These are phyloP conservation scores for Bufotes viridis DNA, from an alignment of 2,797 vertebrate genomes.

Conservation along the genomic window DNA sequence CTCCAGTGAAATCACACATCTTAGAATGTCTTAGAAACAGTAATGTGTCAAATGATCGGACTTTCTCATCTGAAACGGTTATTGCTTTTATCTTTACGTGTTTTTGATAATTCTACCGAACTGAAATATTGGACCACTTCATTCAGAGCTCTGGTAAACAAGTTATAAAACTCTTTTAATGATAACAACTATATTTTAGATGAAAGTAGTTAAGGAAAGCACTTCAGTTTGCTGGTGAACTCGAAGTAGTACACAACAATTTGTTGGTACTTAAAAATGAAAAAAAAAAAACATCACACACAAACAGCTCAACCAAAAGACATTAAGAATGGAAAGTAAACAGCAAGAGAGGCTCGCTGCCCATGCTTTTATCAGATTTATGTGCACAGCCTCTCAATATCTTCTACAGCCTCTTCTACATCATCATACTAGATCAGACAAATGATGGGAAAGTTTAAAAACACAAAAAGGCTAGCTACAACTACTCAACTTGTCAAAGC, in stretches of 20 bases:
- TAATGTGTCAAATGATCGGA: not conserved
- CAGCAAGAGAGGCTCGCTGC: not conserved
- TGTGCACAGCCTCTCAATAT: not conserved
- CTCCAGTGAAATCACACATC: not conserved
- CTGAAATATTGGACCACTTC: not conserved
- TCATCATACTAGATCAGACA: not conserved
- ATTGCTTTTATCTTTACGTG: not conserved
- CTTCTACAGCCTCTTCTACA: not conserved
- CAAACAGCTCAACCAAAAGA: not conserved
- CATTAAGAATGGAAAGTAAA: not conserved
- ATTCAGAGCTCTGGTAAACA: not conserved
- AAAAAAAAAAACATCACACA: not conserved
- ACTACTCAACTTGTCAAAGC: not conserved
- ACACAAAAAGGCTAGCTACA: not conserved
- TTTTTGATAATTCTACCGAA: not conserved
- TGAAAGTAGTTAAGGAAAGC: not conserved
- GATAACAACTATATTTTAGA: not conserved
- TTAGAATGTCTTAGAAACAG: not conserved
- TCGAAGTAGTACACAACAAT: not conserved
- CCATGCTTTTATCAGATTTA: not conserved
- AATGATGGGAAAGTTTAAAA: not conserved
- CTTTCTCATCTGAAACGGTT: not conserved
- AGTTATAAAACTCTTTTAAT: not conserved
- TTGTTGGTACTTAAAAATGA: not conserved
- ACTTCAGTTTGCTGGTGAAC: conserved; percentile 28